Base-by-base conservation (phyloP, 2,797 vertebrate species). In the Poeciliopsis turneri region DNA sequence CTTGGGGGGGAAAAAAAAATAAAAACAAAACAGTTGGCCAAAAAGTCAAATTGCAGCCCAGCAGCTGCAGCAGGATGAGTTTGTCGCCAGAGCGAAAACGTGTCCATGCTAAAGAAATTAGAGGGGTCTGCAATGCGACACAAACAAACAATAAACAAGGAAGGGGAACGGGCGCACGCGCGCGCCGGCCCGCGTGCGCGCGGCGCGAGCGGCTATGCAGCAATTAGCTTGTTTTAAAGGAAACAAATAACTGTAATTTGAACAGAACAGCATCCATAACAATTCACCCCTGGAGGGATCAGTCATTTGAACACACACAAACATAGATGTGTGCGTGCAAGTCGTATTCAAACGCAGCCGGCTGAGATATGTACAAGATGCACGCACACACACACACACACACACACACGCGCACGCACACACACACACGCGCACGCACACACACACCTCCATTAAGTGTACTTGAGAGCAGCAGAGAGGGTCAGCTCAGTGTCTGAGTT, bases 191-290 rank as follows among this genome's bases (percentile, higher is more conserved):
- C 36, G 4, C 36, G 36, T 4, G 74, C 73, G 76, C 83, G 64
- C 30, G 39, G 10, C 30, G 81, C 84, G 75, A 87, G 81, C 77
- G 74, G 39, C 91, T 87, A 89, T 74, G 88, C 93, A 92, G 93
- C 93, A 95, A 95, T 96, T 95, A 96, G 92, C 92, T 94, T 94
- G 92, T 94, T 93, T 94, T 94, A 93, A 94, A 93, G 92, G 92
- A 95, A 94, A 92, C 87, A 91, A 95, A 94, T 95, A 93, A 95
- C 93, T 91, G 93, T 94, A 86, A 95, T 95, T 95, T 94, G 81
- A 89, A 87, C 91, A 78, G 87, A 92, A 90, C 89, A 82, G 86
- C 90, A 90, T 93, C 92, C 91, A 88, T 92, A 93, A 93, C 93
- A 94, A 90, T 91, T 93, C 92, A 92, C 92, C 94, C 91, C 92